Evolutionary conservation across 2,888 invertebrate species (phyloP), one percentile per base, ranked within the genome.

Genomic region (Drosophila formosana): DNA sequence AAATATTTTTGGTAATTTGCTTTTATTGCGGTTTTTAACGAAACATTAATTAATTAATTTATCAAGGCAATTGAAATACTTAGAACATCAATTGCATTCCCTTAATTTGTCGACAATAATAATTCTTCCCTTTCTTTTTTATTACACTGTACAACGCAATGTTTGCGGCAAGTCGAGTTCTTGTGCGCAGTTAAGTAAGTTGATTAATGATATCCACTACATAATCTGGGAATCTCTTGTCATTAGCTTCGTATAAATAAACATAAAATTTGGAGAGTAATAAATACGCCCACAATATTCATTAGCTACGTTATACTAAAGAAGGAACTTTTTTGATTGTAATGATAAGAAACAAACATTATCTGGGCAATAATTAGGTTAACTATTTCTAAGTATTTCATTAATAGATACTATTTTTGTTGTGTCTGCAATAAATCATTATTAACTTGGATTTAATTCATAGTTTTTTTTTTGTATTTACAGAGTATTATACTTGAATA

Each of bases 41-140:
- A 49, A 57, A 57, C 71, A 67, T 63, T 74, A 65, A 77, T 64
- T 65, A 65, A 62, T 66, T 71, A 73, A 71, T 79, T 68, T 64
- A 76, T 58, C 25, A 46, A 39, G 47, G 26, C 64, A 70, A 79
- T 75, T 66, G 53, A 79, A 78, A 79, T 70, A 32, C 51, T 78
- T 64, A 45, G 53, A 58, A 51, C 56, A 60, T 67, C 32, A 63
- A 76, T 66, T 57, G 45, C 63, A 28, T 51, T 37, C 11, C 34
- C 62, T 39, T 37, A 61, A 52, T 47, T 49, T 50, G 52, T 37
- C 45, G 30, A 46, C n/a, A 25, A 5, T 34, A 28, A 60, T 37
- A 49, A 58, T 13, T 30, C 34, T 43, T 55, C 23, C 11, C 5
- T 47, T 62, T 13, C 39, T 41, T 41, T 25, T 43, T 53, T 37